These are phyloP conservation scores for Kryptolebias ocellatus DNA, from an alignment of 2,797 vertebrate genomes.

Conservation along the genomic window DNA sequence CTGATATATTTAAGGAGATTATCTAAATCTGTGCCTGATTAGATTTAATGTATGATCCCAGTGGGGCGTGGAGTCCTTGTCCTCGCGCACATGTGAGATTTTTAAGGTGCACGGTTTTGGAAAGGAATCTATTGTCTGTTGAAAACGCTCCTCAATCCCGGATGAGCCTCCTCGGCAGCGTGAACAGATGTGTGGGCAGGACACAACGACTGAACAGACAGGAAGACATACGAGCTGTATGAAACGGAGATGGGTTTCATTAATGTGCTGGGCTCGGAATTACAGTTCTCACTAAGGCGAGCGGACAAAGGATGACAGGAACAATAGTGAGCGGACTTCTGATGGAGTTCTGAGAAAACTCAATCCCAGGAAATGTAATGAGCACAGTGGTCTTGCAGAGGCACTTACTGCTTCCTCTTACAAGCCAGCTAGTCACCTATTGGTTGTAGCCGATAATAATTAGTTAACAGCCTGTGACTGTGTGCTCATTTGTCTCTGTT, in stretches of 20 bases:
- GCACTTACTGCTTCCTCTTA: background rate
- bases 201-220: background rate
- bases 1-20: conserved; percentile 30
- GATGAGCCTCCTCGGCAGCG: background rate
- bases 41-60: background rate
- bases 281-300: background rate
- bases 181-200: conserved; percentile 33
- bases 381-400: background rate
- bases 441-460: no score
- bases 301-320: background rate
- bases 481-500: no score
- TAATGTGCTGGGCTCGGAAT: conserved; percentile 7
- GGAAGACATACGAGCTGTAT: conserved; percentile 25
- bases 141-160: conserved; percentile 15
- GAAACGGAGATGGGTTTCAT: background rate
- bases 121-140: conserved; percentile 27
- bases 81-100: background rate
- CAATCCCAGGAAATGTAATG: background rate
- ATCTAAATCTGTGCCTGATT: background rate
- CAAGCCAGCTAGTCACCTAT: no score
- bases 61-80: background rate
- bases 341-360: background rate
- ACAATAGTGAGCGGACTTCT: background rate
- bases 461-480: no score
- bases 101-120: background rate